Percentiles rank a stretch among this genome's conserved stretches.
These are phyloP conservation scores for Phrynocephalus versicolor DNA, from an alignment of 2,113 vertebrate genomes.

Conservation along the genomic window DNA sequence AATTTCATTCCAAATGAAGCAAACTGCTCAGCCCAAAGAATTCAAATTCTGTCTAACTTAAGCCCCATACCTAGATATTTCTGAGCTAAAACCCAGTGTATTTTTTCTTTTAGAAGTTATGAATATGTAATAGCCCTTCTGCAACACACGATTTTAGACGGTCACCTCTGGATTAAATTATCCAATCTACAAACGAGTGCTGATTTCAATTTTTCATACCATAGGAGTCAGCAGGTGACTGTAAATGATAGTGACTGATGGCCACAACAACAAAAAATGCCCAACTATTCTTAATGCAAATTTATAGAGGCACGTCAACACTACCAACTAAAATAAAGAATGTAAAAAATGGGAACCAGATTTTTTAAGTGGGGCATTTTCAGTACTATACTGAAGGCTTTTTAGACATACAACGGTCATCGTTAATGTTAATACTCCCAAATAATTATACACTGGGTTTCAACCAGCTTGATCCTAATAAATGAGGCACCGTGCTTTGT, in stretches of 20 bases:
- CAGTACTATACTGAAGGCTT: constrained; percentile 48
- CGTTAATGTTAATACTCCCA: constrained; percentile 53
- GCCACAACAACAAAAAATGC: constrained; percentile 6
- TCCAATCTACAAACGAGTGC: background rate
- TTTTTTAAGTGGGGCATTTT: constrained; percentile 55
- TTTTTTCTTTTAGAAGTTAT: background rate
- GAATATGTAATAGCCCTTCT: background rate
- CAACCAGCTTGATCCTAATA: no score
- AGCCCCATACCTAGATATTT: no score
- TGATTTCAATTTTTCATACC: background rate
- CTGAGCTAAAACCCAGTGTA: background rate
- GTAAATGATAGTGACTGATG: constrained; percentile 23
- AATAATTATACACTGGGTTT: no score
- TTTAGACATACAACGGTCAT: constrained; percentile 34
- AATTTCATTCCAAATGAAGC: background rate
- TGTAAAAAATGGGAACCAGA: constrained; percentile 54
- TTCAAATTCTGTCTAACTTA: background rate
- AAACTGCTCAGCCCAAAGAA: background rate
- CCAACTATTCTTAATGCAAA: constrained; percentile 31
- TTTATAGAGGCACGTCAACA: constrained; percentile 7
- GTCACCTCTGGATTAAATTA: background rate
- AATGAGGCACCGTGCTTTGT: no score
- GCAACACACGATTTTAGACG: background rate
- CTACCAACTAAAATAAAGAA: constrained; percentile 35
- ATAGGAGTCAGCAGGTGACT: background rate